phyloP scores from a whole-genome alignment of 2,888 invertebrate species.

The Lepidonotus clava region DNA sequence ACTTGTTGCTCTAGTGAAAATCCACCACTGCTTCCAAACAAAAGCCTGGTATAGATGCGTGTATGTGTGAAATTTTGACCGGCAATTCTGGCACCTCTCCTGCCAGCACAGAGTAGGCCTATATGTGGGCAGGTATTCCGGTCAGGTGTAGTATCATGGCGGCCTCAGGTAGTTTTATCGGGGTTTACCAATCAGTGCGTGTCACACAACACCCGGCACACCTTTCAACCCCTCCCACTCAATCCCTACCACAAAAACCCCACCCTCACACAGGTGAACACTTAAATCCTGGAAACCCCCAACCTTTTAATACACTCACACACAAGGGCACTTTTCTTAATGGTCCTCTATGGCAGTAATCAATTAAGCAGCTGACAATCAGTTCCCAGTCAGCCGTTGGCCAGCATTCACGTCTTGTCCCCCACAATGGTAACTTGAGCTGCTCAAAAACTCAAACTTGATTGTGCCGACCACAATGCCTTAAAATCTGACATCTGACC shows the following conservation, averaged over 20 bases:
- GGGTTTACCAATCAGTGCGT: background rate
- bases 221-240: background rate
- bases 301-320: background rate
- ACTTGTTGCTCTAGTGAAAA: no score
- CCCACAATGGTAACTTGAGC: constrained; percentile 2
- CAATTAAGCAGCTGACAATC: constrained; percentile 25
- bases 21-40: no score
- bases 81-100: no score
- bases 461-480: background rate
- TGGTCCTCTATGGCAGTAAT: constrained; percentile 21
- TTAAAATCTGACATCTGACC: constrained; percentile 35
- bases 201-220: background rate
- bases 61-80: no score
- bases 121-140: no score
- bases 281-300: background rate
- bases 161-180: no score
- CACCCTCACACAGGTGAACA: background rate
- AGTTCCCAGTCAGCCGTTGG: background rate
- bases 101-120: no score
- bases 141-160: no score
- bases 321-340: background rate
- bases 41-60: no score
- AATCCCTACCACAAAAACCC: background rate
- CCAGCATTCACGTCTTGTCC: background rate
- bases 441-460: background rate